Base-by-base conservation (phyloP, 2,888 invertebrate species). In the Tridacna crocea region DNA sequence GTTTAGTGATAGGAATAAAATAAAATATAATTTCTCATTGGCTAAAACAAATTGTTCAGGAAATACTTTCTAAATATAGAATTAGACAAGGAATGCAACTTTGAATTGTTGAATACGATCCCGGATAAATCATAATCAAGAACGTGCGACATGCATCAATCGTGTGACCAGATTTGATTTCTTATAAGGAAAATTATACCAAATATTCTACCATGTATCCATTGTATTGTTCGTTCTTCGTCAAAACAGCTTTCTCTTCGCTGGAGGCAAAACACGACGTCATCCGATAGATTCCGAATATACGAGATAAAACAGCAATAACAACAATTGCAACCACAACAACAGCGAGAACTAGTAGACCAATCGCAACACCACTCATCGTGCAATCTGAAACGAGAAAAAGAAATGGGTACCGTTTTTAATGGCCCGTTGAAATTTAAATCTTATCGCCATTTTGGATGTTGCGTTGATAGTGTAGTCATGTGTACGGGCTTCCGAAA, bases 161-260 rank as follows among this genome's bases (percentile, higher is more conserved):
- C 55, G 15, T 19, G 55, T 55, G 55, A 6, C 19, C 55, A 15
- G 19, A 19, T 19, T 19, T 55, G 55, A 55, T 55, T n/a, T n/a
- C 61, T 3, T 61, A 61, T 26, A 66, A 68, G 48, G 51, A 70
- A 47, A 70, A 70, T 22, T 70, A 70, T 70, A 70, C 70, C 70
- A 70, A 73, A 60, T 73, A 60, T 60, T 61, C 88, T 81, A 93
- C 93, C 92, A 92, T 90, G 81, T 92, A 93, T 19, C 92, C 92
- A 82, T 92, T 92, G 51, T 89, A 88, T 65, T 91, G 91, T 66
- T 92, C 93, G 85, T 92, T 90, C 77, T 92, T 91, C 2, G 94
- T 93, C n/a, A 94, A 87, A 13, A 88, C 89, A 0, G 91, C 91
- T 74, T 92, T 93, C 80, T 94, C 94, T 75, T 93, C 93, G n/a